A percentile compares a stretch with the other conserved stretches of the same genome.
Conservation (phyloP, 2,888 invertebrate species). For the Ryuthela nishihirai region DNA sequence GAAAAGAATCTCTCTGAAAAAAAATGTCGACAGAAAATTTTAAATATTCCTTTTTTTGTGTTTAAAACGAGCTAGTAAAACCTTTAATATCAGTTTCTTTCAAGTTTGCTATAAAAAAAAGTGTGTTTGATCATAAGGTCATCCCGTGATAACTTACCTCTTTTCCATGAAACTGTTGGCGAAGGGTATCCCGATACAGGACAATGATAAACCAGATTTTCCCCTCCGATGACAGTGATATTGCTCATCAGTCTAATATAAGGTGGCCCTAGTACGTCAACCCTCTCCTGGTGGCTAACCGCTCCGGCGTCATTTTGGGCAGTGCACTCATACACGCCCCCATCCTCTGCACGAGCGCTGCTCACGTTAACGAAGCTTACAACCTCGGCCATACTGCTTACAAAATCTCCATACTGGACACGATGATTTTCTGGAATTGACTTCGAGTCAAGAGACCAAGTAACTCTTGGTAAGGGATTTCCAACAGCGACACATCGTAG, state of each 20-base stretch:
- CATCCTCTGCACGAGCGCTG: conserved; percentile 48
- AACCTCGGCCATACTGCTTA: conserved; percentile 48
- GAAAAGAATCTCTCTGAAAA: no score
- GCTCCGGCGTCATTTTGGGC: conserved; percentile 50
- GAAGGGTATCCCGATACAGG: conserved; percentile 51
- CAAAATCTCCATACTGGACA: conserved; percentile 46
- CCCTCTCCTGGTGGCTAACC: conserved; percentile 44
- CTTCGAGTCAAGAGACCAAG: conserved; percentile 46
- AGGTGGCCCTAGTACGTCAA: conserved; percentile 46
- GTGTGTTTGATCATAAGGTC: no score
- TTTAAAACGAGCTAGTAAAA: no score
- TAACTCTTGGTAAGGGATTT: conserved; percentile 41
- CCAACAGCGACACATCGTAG: conserved; percentile 41
- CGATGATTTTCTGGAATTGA: conserved; percentile 45
- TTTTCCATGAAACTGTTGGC: conserved; percentile 49
- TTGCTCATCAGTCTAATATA: conserved; percentile 50
- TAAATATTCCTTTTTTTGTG: no score
- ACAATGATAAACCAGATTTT: conserved; percentile 47
- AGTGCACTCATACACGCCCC: conserved; percentile 51
- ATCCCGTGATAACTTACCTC: no score
- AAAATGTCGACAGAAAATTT: no score
- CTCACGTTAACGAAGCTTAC: conserved; percentile 51
- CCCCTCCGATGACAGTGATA: conserved; percentile 51
- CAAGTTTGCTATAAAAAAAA: no score
- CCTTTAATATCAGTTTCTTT: no score